Base-by-base conservation (phyloP, 2,113 vertebrate genomes). In the Phrynosoma platyrhinos region DNA sequence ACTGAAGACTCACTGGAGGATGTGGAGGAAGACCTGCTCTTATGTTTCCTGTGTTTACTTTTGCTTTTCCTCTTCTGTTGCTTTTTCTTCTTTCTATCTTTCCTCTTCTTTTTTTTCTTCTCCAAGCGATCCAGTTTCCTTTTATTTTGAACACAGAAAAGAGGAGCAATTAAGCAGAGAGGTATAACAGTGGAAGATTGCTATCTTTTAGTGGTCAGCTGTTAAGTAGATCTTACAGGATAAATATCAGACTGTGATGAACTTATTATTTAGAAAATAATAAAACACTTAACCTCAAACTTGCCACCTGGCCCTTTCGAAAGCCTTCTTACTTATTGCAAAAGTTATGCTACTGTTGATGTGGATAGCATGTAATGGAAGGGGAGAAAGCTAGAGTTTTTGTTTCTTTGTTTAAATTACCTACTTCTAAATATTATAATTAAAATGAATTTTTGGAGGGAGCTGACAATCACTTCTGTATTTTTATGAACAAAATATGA, bases 111-210 rank as follows among this genome's bases (percentile, higher is more conserved):
- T 90, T 98, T 98, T 90, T 98, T 97, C 95, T 99, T 99, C 88
- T 99, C 98, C 55, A 99, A 97, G 78, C 97, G 98, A 94, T 99
- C 99, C 40, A 99, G 96, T 95, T 99, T 99, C 96, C 99, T 99
- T 96, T 87, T 89, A 93, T 95, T 95, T 91, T 93, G 93, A 93
- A 94, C 92, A 93, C 2, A 94, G 81, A 93, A 94, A 96, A 95
- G 90, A 4, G 79, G 62, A 0, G 14, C n/a, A 84, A 88, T 92
- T 91, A 96, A 88, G 79, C 0, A 1, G 10, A 23, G 83, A 76
- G 90, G 36, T 40, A 83, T 36, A 84, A 71, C 68, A 87, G 64
- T 32, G 72, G 32, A 86, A 85, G 80, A 68, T 18, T 55, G 76
- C 1, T 88, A 58, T 87, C 78, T 93, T 91, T 84, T 36, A 42